Conservation (phyloP, 1,140 invertebrate species). For the Mya arenaria region DNA sequence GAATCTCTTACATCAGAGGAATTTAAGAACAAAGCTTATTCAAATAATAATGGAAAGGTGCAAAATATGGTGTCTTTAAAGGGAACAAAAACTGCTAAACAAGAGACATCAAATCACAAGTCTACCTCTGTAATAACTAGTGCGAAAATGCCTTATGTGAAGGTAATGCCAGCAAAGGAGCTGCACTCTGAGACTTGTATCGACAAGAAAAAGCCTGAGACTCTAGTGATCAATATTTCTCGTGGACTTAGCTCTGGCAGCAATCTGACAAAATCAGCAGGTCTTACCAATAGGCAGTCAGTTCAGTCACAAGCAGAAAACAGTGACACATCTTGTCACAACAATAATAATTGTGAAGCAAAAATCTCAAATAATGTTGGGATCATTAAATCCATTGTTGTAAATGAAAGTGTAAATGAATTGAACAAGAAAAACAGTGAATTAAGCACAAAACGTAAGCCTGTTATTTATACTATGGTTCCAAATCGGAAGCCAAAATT, state of each 20-base stretch:
- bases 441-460: neutral
- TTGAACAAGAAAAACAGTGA: neutral
- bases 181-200: neutral
- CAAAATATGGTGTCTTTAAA: neutral
- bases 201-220: constrained; percentile 24
- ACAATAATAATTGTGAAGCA: neutral
- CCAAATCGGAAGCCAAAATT: neutral
- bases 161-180: constrained; percentile 30
- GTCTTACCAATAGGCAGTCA: neutral
- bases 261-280: neutral
- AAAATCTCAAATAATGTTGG: neutral
- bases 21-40: neutral
- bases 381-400: neutral
- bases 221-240: constrained; percentile 44
- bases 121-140: neutral
- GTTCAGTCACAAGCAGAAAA: neutral
- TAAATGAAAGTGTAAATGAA: neutral
- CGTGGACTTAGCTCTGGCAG: neutral
- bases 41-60: neutral
- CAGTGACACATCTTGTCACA: neutral
- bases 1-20: neutral
- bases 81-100: neutral
- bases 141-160: constrained; percentile 24
- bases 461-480: neutral
- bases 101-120: neutral